phyloP scores from a whole-genome alignment of 92 coral and sea anemone genomes.

The Heteractis magnifica region DNA sequence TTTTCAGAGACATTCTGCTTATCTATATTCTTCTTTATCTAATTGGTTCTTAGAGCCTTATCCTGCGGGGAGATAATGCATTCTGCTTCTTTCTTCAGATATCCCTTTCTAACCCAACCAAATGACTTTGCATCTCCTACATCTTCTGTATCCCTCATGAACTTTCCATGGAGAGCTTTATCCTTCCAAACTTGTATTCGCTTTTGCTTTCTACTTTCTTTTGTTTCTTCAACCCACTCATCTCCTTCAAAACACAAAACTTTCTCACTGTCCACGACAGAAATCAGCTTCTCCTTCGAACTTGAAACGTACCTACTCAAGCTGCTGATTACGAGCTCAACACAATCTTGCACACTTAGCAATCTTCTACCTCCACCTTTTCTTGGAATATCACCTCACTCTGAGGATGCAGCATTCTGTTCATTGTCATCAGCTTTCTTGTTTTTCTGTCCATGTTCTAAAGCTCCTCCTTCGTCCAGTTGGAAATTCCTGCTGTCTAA shows the following conservation, averaged over 20 bases:
- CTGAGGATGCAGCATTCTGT: slow-evolving; percentile 16
- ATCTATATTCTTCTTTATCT: slow-evolving; percentile 35
- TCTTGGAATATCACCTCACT: slow-evolving; percentile 32
- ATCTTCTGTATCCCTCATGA: slow-evolving; percentile 28
- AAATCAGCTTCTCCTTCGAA: slow-evolving; percentile 28
- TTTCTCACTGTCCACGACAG: slow-evolving; percentile 27
- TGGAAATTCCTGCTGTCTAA: background rate
- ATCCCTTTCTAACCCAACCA: slow-evolving; percentile 38
- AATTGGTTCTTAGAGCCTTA: slow-evolving; percentile 34
- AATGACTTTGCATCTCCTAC: slow-evolving; percentile 13
- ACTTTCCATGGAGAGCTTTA: slow-evolving; percentile 29
- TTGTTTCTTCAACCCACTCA: background rate
- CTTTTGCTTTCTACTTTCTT: slow-evolving; percentile 12
- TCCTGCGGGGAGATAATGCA: slow-evolving; percentile 39
- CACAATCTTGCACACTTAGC: slow-evolving; percentile 41
- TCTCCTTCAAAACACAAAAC: slow-evolving; percentile 13
- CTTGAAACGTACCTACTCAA: slow-evolving; percentile 33
- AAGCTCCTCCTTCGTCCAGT: background rate
- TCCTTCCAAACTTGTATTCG: slow-evolving; percentile 25
- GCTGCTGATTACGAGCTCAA: slow-evolving; percentile 36
- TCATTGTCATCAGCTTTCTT: slow-evolving; percentile 17
- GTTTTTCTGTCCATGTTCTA: slow-evolving; percentile 24
- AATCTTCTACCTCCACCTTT: slow-evolving; percentile 35
- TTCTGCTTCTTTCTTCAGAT: slow-evolving; percentile 7
- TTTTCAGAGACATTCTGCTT: slow-evolving; percentile 27